These are phyloP conservation scores for Lepeophtheirus nordmannii DNA, from an alignment of 2,888 invertebrate species.

Conservation along the genomic window DNA sequence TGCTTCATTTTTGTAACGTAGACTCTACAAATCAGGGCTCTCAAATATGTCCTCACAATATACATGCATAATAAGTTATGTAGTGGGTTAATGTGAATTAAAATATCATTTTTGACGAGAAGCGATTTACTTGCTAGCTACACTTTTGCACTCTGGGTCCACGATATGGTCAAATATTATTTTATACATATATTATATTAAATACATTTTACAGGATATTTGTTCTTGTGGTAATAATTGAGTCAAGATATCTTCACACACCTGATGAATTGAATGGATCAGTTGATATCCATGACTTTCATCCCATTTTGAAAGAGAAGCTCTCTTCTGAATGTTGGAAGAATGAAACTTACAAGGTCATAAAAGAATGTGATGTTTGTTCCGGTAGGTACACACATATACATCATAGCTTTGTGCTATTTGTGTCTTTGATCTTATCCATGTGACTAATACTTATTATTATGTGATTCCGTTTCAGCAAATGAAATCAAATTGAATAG, in stretches of 20 bases:
- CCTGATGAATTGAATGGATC: conserved; percentile 16
- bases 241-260: conserved; percentile 33
- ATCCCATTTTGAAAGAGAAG: conserved; percentile 16
- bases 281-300: conserved; percentile 17
- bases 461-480: no score
- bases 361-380: conserved; percentile 69
- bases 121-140: no score
- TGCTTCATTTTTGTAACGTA: no score
- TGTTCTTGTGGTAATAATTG: conserved; percentile 60
- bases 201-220: conserved; percentile 49
- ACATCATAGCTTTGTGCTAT: background rate
- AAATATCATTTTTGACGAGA: no score
- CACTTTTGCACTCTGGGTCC: no score
- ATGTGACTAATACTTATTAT: no score
- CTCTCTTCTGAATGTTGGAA: conserved; percentile 44
- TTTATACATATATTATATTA: conserved; percentile 25
- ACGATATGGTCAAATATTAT: background rate
- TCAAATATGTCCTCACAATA: no score
- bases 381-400: conserved; percentile 41
- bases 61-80: no score
- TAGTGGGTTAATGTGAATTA: no score
- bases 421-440: background rate
- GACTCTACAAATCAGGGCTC: no score
- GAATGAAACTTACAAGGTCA: conserved; percentile 52
- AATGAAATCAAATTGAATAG: no score